phyloP scores from a whole-genome alignment of 2,113 vertebrate genomes.

The Scomber scombrus region DNA sequence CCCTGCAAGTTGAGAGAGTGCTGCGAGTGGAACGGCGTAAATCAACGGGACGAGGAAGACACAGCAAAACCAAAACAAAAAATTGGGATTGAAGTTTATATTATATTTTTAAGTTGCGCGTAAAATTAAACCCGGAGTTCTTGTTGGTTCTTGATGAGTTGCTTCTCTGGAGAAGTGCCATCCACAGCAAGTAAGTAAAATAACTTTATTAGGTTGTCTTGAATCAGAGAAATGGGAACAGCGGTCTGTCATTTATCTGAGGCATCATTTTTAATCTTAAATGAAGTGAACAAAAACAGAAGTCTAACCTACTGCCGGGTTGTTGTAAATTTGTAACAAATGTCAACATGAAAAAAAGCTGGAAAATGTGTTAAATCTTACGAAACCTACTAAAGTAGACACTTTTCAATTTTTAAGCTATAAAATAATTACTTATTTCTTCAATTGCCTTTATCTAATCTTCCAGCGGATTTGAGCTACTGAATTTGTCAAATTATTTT shows the following conservation, averaged over 20 bases:
- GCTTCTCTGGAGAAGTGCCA: constrained; percentile 1
- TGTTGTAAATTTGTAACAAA: background rate
- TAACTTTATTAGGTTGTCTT: constrained; percentile 1
- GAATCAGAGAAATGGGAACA: constrained; percentile 11
- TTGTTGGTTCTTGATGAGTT: background rate
- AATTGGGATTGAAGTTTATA: background rate
- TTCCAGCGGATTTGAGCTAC: background rate
- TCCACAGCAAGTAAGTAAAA: constrained; percentile 57
- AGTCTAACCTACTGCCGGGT: too few relatives aligned
- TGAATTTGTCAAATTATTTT: background rate
- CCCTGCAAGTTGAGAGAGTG: constrained; percentile 59
- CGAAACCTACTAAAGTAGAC: too few relatives aligned
- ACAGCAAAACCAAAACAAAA: background rate
- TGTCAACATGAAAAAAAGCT: background rate
- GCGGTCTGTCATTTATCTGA: background rate
- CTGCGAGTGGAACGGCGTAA: constrained; percentile 30
- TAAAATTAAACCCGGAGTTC: background rate
- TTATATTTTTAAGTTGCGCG: accelerated
- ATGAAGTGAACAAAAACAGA: too few relatives aligned
- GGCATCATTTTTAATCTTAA: background rate
- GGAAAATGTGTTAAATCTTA: background rate
- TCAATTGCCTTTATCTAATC: too few relatives aligned
- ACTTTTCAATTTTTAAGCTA: too few relatives aligned
- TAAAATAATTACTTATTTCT: too few relatives aligned
- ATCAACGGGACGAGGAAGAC: constrained; percentile 13